Base-by-base conservation (phyloP, 2,797 vertebrate species). In the Heteromormyrus szaboi region DNA sequence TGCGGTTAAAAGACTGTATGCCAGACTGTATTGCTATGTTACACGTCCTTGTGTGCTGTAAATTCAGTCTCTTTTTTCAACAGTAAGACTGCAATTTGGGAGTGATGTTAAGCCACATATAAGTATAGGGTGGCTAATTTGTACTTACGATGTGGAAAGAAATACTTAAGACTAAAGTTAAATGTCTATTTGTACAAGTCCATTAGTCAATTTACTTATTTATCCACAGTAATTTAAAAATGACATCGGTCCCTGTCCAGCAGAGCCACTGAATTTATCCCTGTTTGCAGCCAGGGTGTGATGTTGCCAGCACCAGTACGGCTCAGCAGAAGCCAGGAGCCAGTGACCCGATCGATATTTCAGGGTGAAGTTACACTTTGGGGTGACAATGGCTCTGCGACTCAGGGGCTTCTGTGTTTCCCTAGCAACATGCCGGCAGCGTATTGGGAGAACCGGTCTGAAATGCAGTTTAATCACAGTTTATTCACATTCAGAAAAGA, bases 11-110 rank as follows among this genome's bases (percentile, higher is more conserved):
- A 89, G 89, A 84, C 81, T 33, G 62, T 68, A 90, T 76, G 76
- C 86, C 87, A 83, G 88, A 68, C 88, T 87, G 88, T 68, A 88
- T 25, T 89, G 90, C 89, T 62, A 89, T 88, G 86, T 90, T 89
- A 84, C 56, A 88, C 90, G 88, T 88, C 89, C 87, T 87, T 88
- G 89, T 88, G 87, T 89, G 87, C 90, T 87, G 87, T 90, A 90
- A 87, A 91, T 87, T 90, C 59, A 53, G 76, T 88, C 65, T 88
- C 76, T 88, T 87, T 86, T 90, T 89, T 91, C 89, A 91, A 88
- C 88, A 89, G 89, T 90, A 90, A 92, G 89, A 92, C 92, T 93
- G 91, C 91, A 93, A 93, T 93, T 92, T 93, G 92, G 91, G 91
- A 88, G 91, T 91, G 89, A 90, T 88, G 91, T 91, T 89, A 93